Evolutionary conservation across 2,113 vertebrate genomes (phyloP), one percentile per base, ranked within the genome.

Genomic region (Etia nguti): DNA sequence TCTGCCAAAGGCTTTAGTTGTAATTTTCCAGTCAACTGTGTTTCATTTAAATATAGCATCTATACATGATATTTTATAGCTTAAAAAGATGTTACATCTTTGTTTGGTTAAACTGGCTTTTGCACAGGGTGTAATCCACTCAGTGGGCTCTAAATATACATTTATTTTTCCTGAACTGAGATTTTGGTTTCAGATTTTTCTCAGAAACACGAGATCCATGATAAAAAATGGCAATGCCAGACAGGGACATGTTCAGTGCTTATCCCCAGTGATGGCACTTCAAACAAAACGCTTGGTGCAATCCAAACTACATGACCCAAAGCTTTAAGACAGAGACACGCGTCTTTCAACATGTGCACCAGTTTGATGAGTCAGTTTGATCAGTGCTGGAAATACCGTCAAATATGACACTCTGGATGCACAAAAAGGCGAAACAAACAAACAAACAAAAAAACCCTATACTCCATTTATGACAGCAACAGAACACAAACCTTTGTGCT

Each of bases 401-500:
- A 59, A 82, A 84, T 50, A 41, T 31, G 84, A 85, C 26, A 68
- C 62, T 18, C 41, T 52, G 36, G 22, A 52, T 81, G 18, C 41
- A 79, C 7, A 31, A 56, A 55, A 83, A 26, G 6, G 16, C 2
- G 2, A 88, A 54, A 46, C 6, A 10, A 65, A 82, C 12, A 1
- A 54, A 70, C 62, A 15, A 70, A 82, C 11, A 29, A 54, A 41
- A 34, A 36, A 48, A 43, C 22, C 22, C 59, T 31, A 20, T 57
- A 36, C 24, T 48, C 55, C 75, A 29, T 85, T 80, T 88, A 62
- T 88, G 87, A 82, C 90, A 88, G 87, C 91, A 80, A 79, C 60
- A 87, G 82, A 87, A 90, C 81, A 77, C 82, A 89, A 46, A 86
- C 73, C 65, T 87, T 86, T 90, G 83, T 60, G 81, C 82, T 86